Base-by-base conservation (phyloP, 1,140 invertebrate genomes). In the Hydropsyche tenuis region DNA sequence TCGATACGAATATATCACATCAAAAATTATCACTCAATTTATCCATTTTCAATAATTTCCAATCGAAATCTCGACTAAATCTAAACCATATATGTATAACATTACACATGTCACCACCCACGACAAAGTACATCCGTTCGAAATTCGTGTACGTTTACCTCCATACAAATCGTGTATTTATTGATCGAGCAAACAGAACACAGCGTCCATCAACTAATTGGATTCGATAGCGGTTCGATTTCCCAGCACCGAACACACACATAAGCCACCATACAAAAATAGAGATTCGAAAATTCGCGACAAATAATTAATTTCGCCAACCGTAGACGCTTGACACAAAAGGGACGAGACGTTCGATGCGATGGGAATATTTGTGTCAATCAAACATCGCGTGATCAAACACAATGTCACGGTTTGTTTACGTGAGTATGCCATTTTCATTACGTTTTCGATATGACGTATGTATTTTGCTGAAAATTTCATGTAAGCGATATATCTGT, bases 121-220 rank as follows among this genome's bases (percentile, higher is more conserved):
- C 9, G 3, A 37, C 9, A 37, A 3, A 9, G 9, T 37, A 37
- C 9, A 9, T 37, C 30, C 3, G 30, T 37, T 37, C 9, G 30
- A 37, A 37, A 37, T 37, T 37, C 30, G 30, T 37, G 45, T 12
- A 60, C 56, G 56, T 60, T 60, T 60, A 42, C 65, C 18, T 22
- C 12, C 56, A 45, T 43, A 65, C 68, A 75, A 71, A 71, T 75
- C 60, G 62, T 16, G 45, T 64, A 45, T 71, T 25, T 65, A 75
- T 75, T 60, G 73, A 75, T 75, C 73, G 60, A 25, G 73, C 64
- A 65, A 71, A 75, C 68, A 75, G 30, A 37, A 37, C 14, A 25
- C 42, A 42, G 62, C 42, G 73, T 74, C 73, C 69, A 70, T 70
- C 53, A 70, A 46, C 69, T 70, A 70, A 70, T 70, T 70, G 69